These are phyloP conservation scores for Alsophila aescularia DNA, from an alignment of 2,888 invertebrate species.

Conservation along the genomic window DNA sequence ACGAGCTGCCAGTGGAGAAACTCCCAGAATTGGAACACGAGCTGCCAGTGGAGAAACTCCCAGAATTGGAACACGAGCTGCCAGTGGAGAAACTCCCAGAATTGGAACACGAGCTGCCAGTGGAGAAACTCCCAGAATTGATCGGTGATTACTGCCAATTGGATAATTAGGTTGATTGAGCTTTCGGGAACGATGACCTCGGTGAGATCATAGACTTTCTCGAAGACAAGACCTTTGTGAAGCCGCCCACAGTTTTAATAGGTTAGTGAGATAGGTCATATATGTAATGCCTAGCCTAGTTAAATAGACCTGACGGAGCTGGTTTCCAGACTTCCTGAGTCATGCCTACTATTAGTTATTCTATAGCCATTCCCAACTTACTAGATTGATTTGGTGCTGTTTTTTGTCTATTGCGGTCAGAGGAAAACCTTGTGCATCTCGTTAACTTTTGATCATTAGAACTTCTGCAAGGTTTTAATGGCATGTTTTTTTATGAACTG, in stretches of 20 bases:
- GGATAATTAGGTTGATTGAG: slow-evolving; percentile 57
- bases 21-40: no score
- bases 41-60: no score
- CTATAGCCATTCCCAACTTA: no score
- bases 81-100: no score
- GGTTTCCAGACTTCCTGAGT: slow-evolving; percentile 7
- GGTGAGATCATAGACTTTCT: slow-evolving; percentile 22
- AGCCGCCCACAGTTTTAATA: slow-evolving; percentile 12
- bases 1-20: no score
- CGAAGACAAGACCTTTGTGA: slow-evolving; percentile 9
- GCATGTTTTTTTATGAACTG: neutral
- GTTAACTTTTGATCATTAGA: neutral
- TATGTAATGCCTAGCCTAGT: neutral
- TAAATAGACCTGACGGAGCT: neutral
- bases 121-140: slow-evolving; percentile 55
- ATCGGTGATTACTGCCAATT: slow-evolving; percentile 62
- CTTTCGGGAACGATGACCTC: slow-evolving; percentile 25
- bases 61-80: no score
- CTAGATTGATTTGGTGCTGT: slow-evolving; percentile 2
- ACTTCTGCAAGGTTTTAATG: neutral
- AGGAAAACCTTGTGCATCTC: neutral
- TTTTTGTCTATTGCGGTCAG: slow-evolving; percentile 8
- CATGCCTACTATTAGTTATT: neutral
- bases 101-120: slow-evolving; percentile 43
- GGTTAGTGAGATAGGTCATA: slow-evolving; percentile 14